Percentiles rank a stretch among this genome's conserved stretches.
These are phyloP conservation scores for Lobophora halterata DNA, from an alignment of 2,888 invertebrate genomes.

Conservation along the genomic window DNA sequence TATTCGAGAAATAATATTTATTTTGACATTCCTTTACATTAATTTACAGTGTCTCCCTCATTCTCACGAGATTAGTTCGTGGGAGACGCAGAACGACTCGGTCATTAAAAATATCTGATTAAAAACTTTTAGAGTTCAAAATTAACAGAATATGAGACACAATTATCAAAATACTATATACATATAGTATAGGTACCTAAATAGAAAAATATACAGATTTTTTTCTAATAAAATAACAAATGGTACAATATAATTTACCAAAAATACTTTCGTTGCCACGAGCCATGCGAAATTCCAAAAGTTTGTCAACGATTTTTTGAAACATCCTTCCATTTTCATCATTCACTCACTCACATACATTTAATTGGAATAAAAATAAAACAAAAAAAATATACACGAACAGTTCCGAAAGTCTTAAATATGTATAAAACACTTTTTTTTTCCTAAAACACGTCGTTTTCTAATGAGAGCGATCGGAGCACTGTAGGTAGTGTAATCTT, in stretches of 20 bases:
- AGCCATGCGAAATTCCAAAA: constrained; percentile 72
- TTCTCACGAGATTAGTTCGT: no score
- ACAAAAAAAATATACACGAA: constrained; percentile 1
- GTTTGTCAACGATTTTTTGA: constrained; percentile 38
- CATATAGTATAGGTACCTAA: no score
- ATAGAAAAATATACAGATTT: no score
- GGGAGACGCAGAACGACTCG: no score
- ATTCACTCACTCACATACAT: constrained; percentile 12
- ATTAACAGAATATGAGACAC: no score
- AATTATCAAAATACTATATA: no score
- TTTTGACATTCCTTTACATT: no score
- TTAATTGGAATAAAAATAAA: background rate
- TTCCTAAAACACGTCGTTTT: constrained; percentile 12
- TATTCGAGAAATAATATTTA: no score
- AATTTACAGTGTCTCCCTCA: no score
- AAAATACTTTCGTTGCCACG: constrained; percentile 64
- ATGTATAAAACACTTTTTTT: constrained; percentile 2
- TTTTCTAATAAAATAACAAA: no score
- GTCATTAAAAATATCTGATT: no score
- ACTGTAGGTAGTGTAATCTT: constrained; percentile 49
- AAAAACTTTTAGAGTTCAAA: no score
- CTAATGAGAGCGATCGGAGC: constrained; percentile 35
- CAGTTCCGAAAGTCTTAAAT: constrained; percentile 1
- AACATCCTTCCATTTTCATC: constrained; percentile 24
- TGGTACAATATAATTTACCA: constrained; percentile 47